Percentiles rank a stretch among this genome's conserved stretches.
phyloP scores from a whole-genome alignment of 2,113 vertebrate genomes.

The Eublepharis macularius region DNA sequence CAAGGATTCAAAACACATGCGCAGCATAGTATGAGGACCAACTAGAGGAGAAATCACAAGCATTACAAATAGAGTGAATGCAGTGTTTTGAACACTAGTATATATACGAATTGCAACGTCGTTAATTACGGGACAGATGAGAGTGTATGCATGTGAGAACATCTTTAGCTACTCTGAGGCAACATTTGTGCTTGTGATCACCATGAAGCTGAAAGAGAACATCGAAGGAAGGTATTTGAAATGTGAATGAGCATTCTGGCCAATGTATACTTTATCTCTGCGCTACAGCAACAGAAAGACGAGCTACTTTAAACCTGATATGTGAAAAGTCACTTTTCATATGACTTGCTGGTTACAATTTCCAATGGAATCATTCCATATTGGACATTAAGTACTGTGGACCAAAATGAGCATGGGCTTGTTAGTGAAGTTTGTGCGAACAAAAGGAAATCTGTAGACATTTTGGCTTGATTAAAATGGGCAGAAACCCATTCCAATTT shows the following conservation, averaged over 20 bases:
- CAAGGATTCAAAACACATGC: neutral
- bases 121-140: neutral
- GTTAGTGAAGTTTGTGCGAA: neutral
- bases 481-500: neutral
- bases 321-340: neutral
- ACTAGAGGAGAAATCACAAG: too few species aligned
- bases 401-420: neutral
- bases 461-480: conserved; percentile 17
- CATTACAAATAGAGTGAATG: too few species aligned
- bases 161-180: neutral
- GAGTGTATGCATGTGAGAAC: neutral
- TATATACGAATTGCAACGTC: too few species aligned
- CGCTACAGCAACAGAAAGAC: neutral
- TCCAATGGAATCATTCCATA: neutral
- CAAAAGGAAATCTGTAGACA: conserved; percentile 9
- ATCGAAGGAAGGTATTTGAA: neutral
- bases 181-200: neutral
- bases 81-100: too few species aligned
- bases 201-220: neutral
- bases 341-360: neutral
- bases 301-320: neutral
- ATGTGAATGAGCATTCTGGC: neutral
- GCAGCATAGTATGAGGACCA: too few species aligned
- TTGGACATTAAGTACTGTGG: neutral
- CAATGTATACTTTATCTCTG: neutral